Percentiles rank a stretch among this genome's conserved stretches.
These are phyloP conservation scores for Nymphicus hollandicus DNA, from an alignment of 2,113 vertebrate species.

Conservation along the genomic window DNA sequence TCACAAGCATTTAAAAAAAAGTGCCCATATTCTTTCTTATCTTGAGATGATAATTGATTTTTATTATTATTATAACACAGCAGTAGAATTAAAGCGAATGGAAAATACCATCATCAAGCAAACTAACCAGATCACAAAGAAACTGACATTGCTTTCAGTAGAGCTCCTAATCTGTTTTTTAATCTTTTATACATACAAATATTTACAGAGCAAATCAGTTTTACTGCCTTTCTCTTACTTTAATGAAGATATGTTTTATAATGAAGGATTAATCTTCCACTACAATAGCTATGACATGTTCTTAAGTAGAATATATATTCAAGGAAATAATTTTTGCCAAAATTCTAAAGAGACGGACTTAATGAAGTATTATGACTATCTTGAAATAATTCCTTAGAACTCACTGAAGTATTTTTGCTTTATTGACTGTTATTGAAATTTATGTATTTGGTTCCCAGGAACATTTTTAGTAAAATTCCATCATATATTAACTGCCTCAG, in stretches of 20 bases:
- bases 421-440: background rate
- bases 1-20: background rate
- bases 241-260: slow-evolving; percentile 23
- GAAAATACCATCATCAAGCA: background rate
- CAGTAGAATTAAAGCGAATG: background rate
- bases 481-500: background rate
- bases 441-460: background rate
- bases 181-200: slow-evolving; percentile 10
- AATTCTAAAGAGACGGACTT: background rate
- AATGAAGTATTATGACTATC: background rate
- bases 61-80: background rate
- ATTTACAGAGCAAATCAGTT: slow-evolving; percentile 24
- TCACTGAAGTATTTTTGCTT: background rate
- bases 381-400: slow-evolving; percentile 8
- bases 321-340: slow-evolving; percentile 39
- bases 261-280: background rate
- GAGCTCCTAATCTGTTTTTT: slow-evolving; percentile 10
- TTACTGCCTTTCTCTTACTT: slow-evolving; percentile 24
- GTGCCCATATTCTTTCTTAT: background rate
- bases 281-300: background rate
- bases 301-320: slow-evolving; percentile 1
- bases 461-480: background rate
- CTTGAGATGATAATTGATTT: background rate
- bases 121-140: slow-evolving; percentile 9
- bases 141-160: slow-evolving; percentile 1